phyloP scores from a whole-genome alignment of 2,888 invertebrate genomes.

The Schizaphis graminum region DNA sequence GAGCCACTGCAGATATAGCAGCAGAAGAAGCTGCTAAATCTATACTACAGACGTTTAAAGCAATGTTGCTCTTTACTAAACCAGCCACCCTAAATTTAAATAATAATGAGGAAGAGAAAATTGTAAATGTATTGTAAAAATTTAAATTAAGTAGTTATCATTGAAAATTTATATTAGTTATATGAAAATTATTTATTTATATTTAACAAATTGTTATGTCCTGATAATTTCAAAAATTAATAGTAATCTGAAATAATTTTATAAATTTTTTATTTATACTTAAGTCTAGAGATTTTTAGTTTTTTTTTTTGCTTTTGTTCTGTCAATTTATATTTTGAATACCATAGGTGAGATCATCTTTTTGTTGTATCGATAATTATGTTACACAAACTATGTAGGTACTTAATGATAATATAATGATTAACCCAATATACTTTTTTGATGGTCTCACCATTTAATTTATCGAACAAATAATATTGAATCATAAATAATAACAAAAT shows the following conservation, averaged over 20 bases:
- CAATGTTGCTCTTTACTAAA: constrained; percentile 33
- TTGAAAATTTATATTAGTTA: neutral
- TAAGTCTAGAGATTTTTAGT: neutral
- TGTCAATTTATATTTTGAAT: too few relatives aligned
- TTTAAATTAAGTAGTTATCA: neutral
- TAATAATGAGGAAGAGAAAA: neutral
- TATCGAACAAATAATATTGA: neutral
- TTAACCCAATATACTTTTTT: neutral
- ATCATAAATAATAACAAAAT: neutral
- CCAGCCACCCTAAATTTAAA: neutral
- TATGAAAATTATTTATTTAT: constrained; percentile 2
- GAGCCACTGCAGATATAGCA: neutral
- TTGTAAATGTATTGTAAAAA: neutral
- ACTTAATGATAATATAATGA: neutral
- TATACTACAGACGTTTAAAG: constrained; percentile 27
- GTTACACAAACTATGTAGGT: neutral
- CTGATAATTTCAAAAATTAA: neutral
- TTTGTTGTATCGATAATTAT: neutral
- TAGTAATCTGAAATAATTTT: neutral
- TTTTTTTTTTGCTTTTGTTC: neutral
- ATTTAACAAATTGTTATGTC: neutral
- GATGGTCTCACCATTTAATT: neutral
- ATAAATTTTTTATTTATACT: neutral
- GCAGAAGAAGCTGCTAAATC: constrained; percentile 21
- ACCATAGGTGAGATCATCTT: neutral